Evolutionary conservation across 2,797 vertebrate species (phyloP), one percentile per base, ranked within the genome.

Genomic region (Synaphobranchus kaupii): DNA sequence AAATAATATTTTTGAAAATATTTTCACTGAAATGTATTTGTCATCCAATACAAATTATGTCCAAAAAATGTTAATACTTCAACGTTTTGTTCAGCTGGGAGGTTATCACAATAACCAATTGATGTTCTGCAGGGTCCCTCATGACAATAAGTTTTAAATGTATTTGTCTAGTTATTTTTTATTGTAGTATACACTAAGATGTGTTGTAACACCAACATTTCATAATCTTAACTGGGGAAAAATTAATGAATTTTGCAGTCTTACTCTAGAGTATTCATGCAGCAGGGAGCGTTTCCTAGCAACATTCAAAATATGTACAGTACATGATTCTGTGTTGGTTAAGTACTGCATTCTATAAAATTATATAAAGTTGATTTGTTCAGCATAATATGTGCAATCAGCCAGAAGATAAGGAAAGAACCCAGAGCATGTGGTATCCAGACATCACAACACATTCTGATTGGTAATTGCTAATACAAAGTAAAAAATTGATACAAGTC

Each of bases 271-370:
- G 89, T 93, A 92, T 93, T 93, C 91, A 92, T 90, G 90, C 92
- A 90, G 66, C 89, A 22, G 92, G 25, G 48, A 92, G 86, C 86
- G 94, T 95, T 94, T 92, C 94, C 93, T 95, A 95, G 95, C 95
- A 96, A 95, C 95, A 91, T 91, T 90, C 66, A 66, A 88, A 88
- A 88, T 85, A 86, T 83, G 34, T 47, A 73, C 68, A 31, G 76
- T 68, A 71, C 78, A 83, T 31, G 34, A 20, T 71, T 60, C 54
- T 71, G 9, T 81, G 50, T 86, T 39, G 7, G 25, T 31, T 73
- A 66, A n/a, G 22, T 12, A n/a, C 25, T n/a, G 6, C 12, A 66
- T 52, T 85, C 48, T 52, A 8, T 54, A 15, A 15, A 86, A 54
- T 71, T 56, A 31, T 52, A 47, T 78, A 86, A 39, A 50, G 50